Conservation (phyloP, 2,888 invertebrate species). For the Crioceris asparagi region DNA sequence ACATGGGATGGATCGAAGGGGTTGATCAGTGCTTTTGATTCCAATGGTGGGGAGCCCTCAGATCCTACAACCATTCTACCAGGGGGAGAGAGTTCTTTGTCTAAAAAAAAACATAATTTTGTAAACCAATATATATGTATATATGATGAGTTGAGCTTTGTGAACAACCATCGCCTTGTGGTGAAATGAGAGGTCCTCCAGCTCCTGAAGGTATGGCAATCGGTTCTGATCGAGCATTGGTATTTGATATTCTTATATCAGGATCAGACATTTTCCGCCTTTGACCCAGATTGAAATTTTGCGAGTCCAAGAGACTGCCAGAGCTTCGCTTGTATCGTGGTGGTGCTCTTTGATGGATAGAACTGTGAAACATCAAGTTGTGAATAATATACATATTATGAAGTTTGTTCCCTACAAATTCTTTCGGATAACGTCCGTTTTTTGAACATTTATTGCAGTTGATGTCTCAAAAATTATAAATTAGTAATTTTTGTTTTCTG, state of each 20-base stretch:
- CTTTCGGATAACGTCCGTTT: no score
- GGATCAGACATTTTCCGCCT: conserved; percentile 82
- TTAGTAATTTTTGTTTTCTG: no score
- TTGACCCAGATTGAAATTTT: conserved; percentile 40
- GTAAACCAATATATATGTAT: no score
- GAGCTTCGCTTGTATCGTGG: conserved; percentile 67
- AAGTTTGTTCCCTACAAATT: no score
- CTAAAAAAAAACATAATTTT: no score
- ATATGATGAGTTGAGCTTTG: neutral
- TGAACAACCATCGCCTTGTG: conserved; percentile 30
- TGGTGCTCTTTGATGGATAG: conserved; percentile 47
- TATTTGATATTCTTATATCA: conserved; percentile 52
- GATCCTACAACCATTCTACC: conserved; percentile 46
- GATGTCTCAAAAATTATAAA: no score
- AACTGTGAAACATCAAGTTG: no score
- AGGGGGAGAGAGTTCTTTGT: conserved; percentile 44
- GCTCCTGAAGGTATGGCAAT: conserved; percentile 36
- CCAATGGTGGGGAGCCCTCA: conserved; percentile 48
- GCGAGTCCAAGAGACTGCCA: conserved; percentile 47
- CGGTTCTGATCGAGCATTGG: conserved; percentile 32
- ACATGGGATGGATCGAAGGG: conserved; percentile 98
- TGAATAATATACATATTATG: no score
- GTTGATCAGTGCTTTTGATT: conserved; percentile 83
- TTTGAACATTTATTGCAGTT: no score
- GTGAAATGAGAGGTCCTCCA: conserved; percentile 32